Evolutionary conservation across 2,797 vertebrate genomes (phyloP), one percentile per base, ranked within the genome.

Genomic region (Silurus aristotelis): DNA sequence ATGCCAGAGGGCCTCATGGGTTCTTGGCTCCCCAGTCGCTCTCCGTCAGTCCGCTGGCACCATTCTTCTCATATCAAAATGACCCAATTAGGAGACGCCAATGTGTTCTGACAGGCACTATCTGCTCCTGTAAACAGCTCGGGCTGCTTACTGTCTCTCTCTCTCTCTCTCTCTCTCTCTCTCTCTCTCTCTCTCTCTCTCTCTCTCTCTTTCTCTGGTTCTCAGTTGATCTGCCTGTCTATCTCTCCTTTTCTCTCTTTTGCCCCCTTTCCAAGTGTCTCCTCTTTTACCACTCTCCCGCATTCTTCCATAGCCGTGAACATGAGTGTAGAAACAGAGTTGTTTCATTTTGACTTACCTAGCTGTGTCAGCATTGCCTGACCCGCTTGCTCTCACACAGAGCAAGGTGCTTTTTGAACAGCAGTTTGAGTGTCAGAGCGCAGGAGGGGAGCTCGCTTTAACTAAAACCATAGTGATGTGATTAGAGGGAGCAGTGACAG

Each of bases 31-130:
- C 89, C 46, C 86, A 80, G 90, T 90, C 90, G 90, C 91, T 89
- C 73, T 87, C 91, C 91, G 90, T 93, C 88, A 89, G 84, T 84
- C 67, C 70, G 66, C 89, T 89, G 89, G 89, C 93, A 94, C 89
- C 87, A 88, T 87, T 87, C 73, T 92, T 90, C 87, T 89, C 91
- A 91, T 94, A 94, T 94, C 93, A 93, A 91, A 94, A 93, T 94
- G 94, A 95, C 94, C 94, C 94, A 94, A 95, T 95, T 96, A 94
- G 91, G 90, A 89, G 92, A 94, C 91, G 91, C 92, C 91, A 91
- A 94, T 93, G 93, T 92, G 91, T 93, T 95, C 91, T 93, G 93
- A 94, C 91, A 94, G 90, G 89, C 92, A 94, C 87, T 95, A 94
- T 94, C 95, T 95, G 93, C 94, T 83, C 83, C 38, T 58, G 76